Evolutionary conservation across 2,888 invertebrate species (phyloP).

Genomic region (Zeuzera pyrina): DNA sequence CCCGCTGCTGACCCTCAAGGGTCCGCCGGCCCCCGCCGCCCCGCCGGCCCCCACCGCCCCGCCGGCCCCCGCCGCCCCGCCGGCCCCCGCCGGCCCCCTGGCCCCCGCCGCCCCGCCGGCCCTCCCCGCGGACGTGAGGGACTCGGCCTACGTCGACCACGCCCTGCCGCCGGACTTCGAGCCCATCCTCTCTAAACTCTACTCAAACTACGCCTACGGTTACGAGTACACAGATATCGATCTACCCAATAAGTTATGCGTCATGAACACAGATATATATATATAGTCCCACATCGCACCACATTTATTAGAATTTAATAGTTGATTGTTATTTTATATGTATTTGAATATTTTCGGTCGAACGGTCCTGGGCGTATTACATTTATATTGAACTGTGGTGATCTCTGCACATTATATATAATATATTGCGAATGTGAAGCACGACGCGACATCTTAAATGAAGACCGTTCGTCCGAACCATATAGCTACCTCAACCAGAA

Average conservation of each 20-base stretch:
- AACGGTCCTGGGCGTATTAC: too few species aligned
- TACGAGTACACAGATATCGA: conserved; percentile 27
- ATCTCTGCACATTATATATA: too few species aligned
- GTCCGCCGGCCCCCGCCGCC: too few species aligned
- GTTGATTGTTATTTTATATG: too few species aligned
- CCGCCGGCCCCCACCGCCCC: conserved; percentile 4
- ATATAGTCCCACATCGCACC: too few species aligned
- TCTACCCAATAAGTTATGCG: conserved; percentile 25
- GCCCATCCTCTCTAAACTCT: conserved; percentile 35
- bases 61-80: background rate
- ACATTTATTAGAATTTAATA: too few species aligned
- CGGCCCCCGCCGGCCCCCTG: conserved; percentile 1
- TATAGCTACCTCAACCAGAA: conserved; percentile 56
- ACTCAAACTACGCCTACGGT: conserved; percentile 21
- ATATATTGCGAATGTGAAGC: background rate
- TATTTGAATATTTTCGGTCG: too few species aligned
- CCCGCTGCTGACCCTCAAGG: conserved; percentile 40
- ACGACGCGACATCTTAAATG: too few species aligned
- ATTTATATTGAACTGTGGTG: too few species aligned
- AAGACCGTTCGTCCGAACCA: conserved; percentile 1
- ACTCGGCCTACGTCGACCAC: conserved; percentile 1
- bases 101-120: conserved; percentile 5
- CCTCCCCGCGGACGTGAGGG: conserved; percentile 4
- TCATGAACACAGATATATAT: conserved; percentile 43
- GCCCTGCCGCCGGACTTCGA: conserved; percentile 7